Percentiles rank a stretch among this genome's conserved stretches.
Evolutionary conservation across 2,113 vertebrate species (phyloP).

Genomic region (Hemiscyllium ocellatum): DNA sequence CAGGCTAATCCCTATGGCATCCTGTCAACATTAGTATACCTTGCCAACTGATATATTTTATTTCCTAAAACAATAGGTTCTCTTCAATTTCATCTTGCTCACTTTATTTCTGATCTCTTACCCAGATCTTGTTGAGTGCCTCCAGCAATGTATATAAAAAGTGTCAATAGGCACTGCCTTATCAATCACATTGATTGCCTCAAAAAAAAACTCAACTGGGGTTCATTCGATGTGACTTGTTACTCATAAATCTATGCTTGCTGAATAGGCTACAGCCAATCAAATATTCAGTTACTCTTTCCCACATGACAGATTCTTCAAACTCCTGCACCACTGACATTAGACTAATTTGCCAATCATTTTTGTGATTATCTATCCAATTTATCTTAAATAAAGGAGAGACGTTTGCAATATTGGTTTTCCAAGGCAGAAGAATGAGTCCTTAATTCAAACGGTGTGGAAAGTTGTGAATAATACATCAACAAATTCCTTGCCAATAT

Average conservation of each 20-base stretch:
- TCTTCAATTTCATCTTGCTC: too few relatives aligned
- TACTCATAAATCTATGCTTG: neutral
- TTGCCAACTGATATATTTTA: too few relatives aligned
- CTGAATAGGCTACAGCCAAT: too few relatives aligned
- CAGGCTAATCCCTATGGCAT: too few relatives aligned
- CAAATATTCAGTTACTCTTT: neutral
- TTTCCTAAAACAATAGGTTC: too few relatives aligned
- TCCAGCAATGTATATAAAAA: neutral
- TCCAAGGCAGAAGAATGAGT: neutral
- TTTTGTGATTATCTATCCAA: neutral
- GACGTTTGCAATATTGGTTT: neutral
- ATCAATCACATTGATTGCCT: neutral
- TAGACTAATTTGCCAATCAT: neutral
- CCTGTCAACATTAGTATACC: too few relatives aligned
- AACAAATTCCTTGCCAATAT: neutral
- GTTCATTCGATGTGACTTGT: neutral
- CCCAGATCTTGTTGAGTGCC: too few relatives aligned
- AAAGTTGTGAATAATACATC: neutral
- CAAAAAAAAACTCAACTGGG: neutral
- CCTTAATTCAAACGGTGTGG: neutral
- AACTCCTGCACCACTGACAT: neutral
- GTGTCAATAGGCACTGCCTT: neutral
- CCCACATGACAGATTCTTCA: neutral
- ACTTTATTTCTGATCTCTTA: too few relatives aligned
- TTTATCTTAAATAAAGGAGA: neutral